A percentile compares a stretch with the other conserved stretches of the same genome.
Evolutionary conservation across 1,140 invertebrate genomes (phyloP).

Genomic region (Apis dorsata): DNA sequence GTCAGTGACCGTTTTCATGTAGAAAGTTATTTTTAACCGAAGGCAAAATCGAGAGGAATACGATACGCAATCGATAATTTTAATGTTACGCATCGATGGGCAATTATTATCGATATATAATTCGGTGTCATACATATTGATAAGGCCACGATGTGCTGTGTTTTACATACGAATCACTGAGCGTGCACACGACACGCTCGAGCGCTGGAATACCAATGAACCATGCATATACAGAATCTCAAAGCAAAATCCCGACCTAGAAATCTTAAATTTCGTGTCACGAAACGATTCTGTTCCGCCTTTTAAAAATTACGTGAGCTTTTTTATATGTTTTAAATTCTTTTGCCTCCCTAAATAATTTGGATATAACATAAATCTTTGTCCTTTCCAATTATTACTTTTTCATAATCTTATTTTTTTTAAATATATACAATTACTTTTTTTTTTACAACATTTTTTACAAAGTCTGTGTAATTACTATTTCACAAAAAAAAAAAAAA

Average conservation of each 20-base stretch:
- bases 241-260: conserved; percentile 11
- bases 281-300: background rate
- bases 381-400: no score
- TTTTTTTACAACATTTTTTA: no score
- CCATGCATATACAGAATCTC: background rate
- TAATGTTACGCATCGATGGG: conserved; percentile 32
- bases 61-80: conserved; percentile 39
- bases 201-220: conserved; percentile 24
- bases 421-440: no score
- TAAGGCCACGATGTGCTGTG: background rate
- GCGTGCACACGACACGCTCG: conserved; percentile 35
- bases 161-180: conserved; percentile 34
- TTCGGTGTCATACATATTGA: conserved; percentile 31
- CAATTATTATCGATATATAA: conserved; percentile 43
- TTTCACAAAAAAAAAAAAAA: no score
- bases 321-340: background rate
- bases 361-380: no score
- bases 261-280: background rate
- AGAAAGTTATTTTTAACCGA: conserved; percentile 30
- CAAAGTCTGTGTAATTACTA: no score
- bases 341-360: background rate
- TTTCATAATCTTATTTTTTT: no score
- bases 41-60: conserved; percentile 30
- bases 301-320: background rate
- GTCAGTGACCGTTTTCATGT: background rate